Evolutionary conservation across 2,113 vertebrate genomes (phyloP).

Genomic region (Notiomystis cincta): DNA sequence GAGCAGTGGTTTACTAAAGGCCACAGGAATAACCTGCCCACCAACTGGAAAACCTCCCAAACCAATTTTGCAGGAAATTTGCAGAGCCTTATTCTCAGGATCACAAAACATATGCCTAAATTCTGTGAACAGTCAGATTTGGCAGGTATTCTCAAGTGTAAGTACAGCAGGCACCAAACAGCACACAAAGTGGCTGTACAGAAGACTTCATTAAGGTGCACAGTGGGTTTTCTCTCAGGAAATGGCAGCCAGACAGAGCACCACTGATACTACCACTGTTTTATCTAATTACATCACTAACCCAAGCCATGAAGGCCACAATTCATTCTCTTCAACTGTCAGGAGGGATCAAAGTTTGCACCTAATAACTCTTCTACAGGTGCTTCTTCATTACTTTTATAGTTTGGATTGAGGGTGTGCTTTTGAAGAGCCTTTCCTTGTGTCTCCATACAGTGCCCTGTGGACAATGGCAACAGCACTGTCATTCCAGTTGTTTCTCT

Average conservation of each 20-base stretch:
- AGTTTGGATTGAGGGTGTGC: background rate
- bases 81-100: background rate
- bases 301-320: background rate
- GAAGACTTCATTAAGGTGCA: background rate
- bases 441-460: background rate
- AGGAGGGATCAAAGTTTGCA: background rate
- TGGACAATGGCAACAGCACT: background rate
- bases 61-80: background rate
- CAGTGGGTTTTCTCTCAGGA: background rate
- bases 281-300: conserved; percentile 16
- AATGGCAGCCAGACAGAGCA: background rate
- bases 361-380: background rate
- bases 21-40: background rate
- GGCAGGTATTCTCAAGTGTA: background rate
- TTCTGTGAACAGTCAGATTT: background rate
- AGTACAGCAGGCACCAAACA: background rate
- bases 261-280: background rate
- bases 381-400: background rate
- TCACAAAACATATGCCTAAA: background rate
- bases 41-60: background rate
- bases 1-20: background rate
- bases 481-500: background rate
- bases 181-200: background rate
- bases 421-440: background rate
- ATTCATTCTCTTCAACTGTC: background rate